Evolutionary conservation across 2,113 vertebrate species (phyloP).

Genomic region (Atractosteus spatula): DNA sequence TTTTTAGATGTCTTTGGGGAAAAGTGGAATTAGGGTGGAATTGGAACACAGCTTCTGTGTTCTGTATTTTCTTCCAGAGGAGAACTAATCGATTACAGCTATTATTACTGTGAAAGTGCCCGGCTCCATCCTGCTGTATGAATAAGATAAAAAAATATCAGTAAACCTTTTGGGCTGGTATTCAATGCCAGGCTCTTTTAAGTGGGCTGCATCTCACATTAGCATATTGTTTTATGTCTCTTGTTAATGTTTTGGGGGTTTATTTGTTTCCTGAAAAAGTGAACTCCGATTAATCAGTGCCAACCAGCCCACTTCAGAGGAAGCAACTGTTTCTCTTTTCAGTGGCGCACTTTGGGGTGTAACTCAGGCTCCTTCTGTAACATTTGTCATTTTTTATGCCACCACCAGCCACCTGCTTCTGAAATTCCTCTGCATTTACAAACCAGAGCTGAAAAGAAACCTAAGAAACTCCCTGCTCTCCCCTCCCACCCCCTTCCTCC

Average conservation of each 20-base stretch:
- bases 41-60: too few species aligned
- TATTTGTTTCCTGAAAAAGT: neutral
- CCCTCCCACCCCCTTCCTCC: conserved; percentile 32
- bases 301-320: conserved; percentile 7
- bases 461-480: conserved; percentile 21
- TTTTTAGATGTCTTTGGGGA: too few species aligned
- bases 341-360: conserved; percentile 45
- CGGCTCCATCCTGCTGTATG: too few species aligned
- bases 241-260: neutral
- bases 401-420: conserved; percentile 72
- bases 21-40: too few species aligned
- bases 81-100: too few species aligned
- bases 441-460: conserved; percentile 31
- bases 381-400: conserved; percentile 71
- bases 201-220: too few species aligned
- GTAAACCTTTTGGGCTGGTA: too few species aligned
- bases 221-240: neutral
- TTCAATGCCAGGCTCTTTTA: too few species aligned
- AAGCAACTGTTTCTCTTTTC: conserved; percentile 52
- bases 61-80: too few species aligned
- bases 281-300: neutral
- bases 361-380: conserved; percentile 43
- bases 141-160: too few species aligned
- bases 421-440: conserved; percentile 70
- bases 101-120: too few species aligned